Evolutionary conservation across 1,140 invertebrate genomes (phyloP).

Genomic region (Bombus vancouverensis): DNA sequence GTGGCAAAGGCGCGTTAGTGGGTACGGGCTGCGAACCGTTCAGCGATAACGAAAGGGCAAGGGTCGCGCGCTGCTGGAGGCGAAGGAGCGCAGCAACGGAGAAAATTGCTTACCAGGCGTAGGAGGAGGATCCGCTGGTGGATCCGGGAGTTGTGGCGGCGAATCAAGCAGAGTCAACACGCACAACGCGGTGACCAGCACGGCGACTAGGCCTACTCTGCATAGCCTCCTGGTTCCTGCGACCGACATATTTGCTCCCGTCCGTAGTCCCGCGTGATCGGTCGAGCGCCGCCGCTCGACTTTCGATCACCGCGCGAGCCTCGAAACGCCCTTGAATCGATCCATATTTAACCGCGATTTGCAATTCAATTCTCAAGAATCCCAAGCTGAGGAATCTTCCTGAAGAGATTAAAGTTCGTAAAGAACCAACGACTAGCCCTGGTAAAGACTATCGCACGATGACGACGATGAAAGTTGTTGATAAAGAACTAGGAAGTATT

Average conservation of each 20-base stretch:
- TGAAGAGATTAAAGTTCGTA: not conserved
- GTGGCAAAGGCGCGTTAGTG: slow-evolving; percentile 44
- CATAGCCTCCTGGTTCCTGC: slow-evolving; percentile 76
- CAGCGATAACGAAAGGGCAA: slow-evolving; percentile 66
- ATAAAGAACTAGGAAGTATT: not conserved
- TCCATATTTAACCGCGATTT: slow-evolving; percentile 32
- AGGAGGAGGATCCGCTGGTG: slow-evolving; percentile 74
- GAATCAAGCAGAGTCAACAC: slow-evolving; percentile 77
- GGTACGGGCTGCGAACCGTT: slow-evolving; percentile 51
- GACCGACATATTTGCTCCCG: slow-evolving; percentile 73
- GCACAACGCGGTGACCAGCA: slow-evolving; percentile 77
- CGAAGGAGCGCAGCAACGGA: slow-evolving; percentile 42
- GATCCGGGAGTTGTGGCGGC: slow-evolving; percentile 78
- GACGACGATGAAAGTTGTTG: not conserved
- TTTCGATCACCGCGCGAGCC: slow-evolving; percentile 18
- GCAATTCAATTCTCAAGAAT: slow-evolving; percentile 43
- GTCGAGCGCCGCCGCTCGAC: not conserved
- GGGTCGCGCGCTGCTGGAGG: slow-evolving; percentile 56
- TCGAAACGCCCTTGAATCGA: not conserved
- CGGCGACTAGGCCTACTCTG: slow-evolving; percentile 77
- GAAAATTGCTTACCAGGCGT: slow-evolving; percentile 76
- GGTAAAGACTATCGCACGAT: not conserved
- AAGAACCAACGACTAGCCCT: not conserved
- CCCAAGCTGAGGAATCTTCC: not conserved
- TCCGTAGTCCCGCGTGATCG: slow-evolving; percentile 22